phyloP scores from a whole-genome alignment of 2,888 invertebrate genomes.

The Neoitamus cyanurus region DNA sequence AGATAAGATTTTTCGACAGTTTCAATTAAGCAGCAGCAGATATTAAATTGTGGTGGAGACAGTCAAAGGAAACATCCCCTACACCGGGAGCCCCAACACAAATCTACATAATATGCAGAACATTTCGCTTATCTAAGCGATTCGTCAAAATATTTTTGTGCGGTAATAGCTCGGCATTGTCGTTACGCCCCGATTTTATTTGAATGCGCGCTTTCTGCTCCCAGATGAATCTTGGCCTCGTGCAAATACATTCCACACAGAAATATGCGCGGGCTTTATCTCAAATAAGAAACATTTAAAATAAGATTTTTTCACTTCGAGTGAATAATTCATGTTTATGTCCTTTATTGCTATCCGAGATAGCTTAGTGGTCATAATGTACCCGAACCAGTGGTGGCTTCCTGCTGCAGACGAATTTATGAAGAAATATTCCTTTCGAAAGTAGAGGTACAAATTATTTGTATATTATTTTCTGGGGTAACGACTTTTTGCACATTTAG shows the following conservation, averaged over 20 bases:
- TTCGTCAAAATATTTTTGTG: constrained; percentile 55
- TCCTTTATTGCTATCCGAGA: not conserved
- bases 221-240: not conserved
- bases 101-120: constrained; percentile 55
- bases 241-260: not conserved
- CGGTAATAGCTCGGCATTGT: constrained; percentile 49
- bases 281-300: not conserved
- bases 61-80: constrained; percentile 1
- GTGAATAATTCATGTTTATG: constrained; percentile 5
- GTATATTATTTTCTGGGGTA: no score
- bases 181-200: constrained; percentile 40
- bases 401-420: not conserved
- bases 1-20: constrained; percentile 35
- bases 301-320: not conserved
- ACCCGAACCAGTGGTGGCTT: not conserved
- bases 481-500: no score
- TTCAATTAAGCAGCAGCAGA: constrained; percentile 34
- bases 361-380: not conserved
- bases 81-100: not conserved
- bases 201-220: constrained; percentile 10
- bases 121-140: constrained; percentile 56
- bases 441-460: no score
- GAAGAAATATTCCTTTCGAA: not conserved
- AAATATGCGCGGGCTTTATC: constrained; percentile 16
- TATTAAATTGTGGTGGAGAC: not conserved